Base-by-base conservation (phyloP, 2,113 vertebrate genomes). In the Hyperoodon ampullatus region DNA sequence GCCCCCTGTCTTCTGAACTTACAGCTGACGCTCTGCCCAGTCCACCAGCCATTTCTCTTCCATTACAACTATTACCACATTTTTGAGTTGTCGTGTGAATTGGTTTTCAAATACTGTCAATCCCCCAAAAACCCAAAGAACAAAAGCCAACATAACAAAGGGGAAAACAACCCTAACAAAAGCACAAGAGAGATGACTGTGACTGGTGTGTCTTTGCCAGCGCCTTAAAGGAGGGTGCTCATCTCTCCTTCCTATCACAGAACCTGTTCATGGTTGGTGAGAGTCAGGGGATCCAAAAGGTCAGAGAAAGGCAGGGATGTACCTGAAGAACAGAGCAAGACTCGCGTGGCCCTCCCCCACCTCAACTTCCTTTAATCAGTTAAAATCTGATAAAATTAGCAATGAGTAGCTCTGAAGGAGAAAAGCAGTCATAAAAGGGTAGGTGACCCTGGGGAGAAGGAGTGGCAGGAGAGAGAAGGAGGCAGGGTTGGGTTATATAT, bases 331-430 rank as follows among this genome's bases (percentile, higher is more conserved):
- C 26, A 55, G 6, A n/a, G n/a, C 58, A 35, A 89, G 42, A 42
- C 42, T 12, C 74, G 39, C 13, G 23, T 84, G 47, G n/a, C 50
- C 44, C 86, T 61, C 77, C 80, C 55, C 65, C 26, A 53, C 80
- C 42, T 81, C 82, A 70, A 65, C 71, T 87, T 87, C 91, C 85
- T 83, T 89, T 33, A 87, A 95, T 85, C 75, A 72, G 60, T n/a
- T 83, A 50, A 95, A 90, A 91, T 88, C 94, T 94, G 95, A 75
- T 78, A 75, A 95, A 97, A 94, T 93, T 74, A 93, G 58, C 78
- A 83, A 63, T 39, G 39, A 84, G 75, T 68, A 84, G 33, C 35
- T 91, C 13, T 93, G 72, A 88, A 91, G 74, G 60, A 81, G 72
- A 93, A 87, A 82, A 87, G 19, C 78, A 53, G 16, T 90, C 92